Evolutionary conservation across 2,888 invertebrate species (phyloP), one percentile per base, ranked within the genome.

Genomic region (Argyresthia albistria): DNA sequence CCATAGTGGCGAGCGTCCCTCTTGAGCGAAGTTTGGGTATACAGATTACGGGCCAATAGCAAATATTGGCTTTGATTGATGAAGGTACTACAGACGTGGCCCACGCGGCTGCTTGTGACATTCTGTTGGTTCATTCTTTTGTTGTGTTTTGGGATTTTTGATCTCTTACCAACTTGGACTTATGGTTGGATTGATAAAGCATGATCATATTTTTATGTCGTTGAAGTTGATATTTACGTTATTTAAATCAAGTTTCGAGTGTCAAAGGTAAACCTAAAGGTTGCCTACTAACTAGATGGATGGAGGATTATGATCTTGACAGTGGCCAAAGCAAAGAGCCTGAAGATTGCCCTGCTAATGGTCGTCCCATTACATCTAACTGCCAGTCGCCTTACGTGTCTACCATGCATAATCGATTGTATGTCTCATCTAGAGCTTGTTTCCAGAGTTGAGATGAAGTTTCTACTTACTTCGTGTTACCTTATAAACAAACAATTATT

Each of bases 61-160:
- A 87, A 86, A 87, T 84, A 84, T 84, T 82, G 78, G 62, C 54
- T 47, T 64, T 76, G 83, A 87, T 82, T 76, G 82, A 86, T 83
- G 64, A 57, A 63, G 73, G 77, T 73, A 65, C 62, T 73, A 66
- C 56, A 25, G 25, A 25, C 64, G 67, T 65, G 58, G 69, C 67
- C 68, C 36, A 51, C 53, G 51, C n/a, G n/a, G n/a, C 45, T 52
- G 47, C 45, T 45, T 35, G 49, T 48, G 37, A 46, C 43, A 48
- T 66, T 70, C 65, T 65, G 69, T 70, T 65, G 66, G 63, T 63
- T 61, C 59, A 58, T 62, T 66, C 65, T 67, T 73, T 73, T 74
- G 48, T 48, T 48, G 36, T 48, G 36, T 10, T 48, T 35, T 25
- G 6, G 15, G 46, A 46, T 46, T 46, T 46, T 7, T 39, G 25